phyloP scores from a whole-genome alignment of 2,113 vertebrate species.

The Rhinogobius similis region DNA sequence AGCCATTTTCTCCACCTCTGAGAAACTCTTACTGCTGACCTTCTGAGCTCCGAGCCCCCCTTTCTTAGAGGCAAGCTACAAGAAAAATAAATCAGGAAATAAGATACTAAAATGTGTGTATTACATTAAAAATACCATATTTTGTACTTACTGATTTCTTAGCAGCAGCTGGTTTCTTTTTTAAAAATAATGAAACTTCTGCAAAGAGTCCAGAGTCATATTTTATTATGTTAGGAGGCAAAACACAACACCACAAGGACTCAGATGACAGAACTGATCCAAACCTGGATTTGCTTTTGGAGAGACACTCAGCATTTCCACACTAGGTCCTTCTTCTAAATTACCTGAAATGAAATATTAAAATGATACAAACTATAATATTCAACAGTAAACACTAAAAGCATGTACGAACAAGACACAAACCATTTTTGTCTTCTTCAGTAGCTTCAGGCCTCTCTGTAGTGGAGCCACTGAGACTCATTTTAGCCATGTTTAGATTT shows the following conservation, averaged over 20 bases:
- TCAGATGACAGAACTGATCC: not conserved
- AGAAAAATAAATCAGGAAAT: not conserved
- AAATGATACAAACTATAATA: not conserved
- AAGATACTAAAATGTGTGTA: too few species aligned
- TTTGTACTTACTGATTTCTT: constrained; percentile 67
- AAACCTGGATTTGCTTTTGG: constrained; percentile 84
- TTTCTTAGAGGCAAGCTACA: constrained; percentile 87
- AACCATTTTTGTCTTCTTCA: constrained; percentile 58
- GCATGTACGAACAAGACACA: not conserved
- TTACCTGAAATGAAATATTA: constrained; percentile 74
- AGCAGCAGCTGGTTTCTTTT: constrained; percentile 73
- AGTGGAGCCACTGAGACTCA: constrained; percentile 44
- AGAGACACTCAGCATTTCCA: constrained; percentile 85
- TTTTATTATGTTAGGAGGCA: not conserved
- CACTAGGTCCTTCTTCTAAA: constrained; percentile 82
- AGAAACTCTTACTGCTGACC: constrained; percentile 87
- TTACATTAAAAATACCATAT: too few species aligned
- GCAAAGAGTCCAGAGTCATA: constrained; percentile 20
- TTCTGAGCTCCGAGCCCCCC: constrained; percentile 93
- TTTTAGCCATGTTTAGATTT: constrained; percentile 47
- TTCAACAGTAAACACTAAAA: not conserved
- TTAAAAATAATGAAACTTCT: constrained; percentile 72
- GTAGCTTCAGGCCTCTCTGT: constrained; percentile 20
- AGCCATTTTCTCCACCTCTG: constrained; percentile 88
- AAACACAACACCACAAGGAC: not conserved